Base-by-base conservation (phyloP, 1,140 invertebrate genomes). In the Physella acuta region DNA sequence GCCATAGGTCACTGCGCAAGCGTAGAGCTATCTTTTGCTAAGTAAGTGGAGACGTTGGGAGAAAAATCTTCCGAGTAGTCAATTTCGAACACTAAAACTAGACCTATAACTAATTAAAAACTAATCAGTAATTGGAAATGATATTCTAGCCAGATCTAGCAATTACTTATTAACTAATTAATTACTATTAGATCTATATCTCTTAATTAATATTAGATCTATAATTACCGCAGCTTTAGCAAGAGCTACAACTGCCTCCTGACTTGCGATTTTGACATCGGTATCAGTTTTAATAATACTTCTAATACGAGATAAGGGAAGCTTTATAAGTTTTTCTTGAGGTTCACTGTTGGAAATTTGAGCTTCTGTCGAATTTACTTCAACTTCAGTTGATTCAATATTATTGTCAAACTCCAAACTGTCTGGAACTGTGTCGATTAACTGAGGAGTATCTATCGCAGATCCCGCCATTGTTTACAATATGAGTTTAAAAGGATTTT, bases 211-310 rank as follows among this genome's bases (percentile, higher is more conserved):
- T 2, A 28, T 31, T 56, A 56, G 30, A 55, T n/a, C 14, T 30
- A 59, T 31, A 33, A 4, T 61, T 37, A 61, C 67, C 28, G 67
- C 31, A 20, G 67, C 67, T 52, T 69, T 69, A 33, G 67, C 56
- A 36, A 69, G 53, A 34, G 53, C 53, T 53, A 69, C 33, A 52
- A 61, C 67, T 14, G 67, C 67, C 3, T 62, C 67, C 20, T 69
- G 67, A 26, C 67, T 69, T 49, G 67, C 59, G 1, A 52, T 69
- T 51, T 52, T 69, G 5, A 69, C 67, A 53, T 69, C 67, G 56
- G 67, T 52, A 39, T 69, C 67, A 4, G 52, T 69, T 51, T 69
- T 69, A 17, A 69, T 69, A 24, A 69, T 69, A 36, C 58, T 52
- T 52, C 59, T 61, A 28, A 69, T 69, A 17, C 67, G 49, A 24